Evolutionary conservation across 2,113 vertebrate species (phyloP).

Genomic region (Cygnus atratus): DNA sequence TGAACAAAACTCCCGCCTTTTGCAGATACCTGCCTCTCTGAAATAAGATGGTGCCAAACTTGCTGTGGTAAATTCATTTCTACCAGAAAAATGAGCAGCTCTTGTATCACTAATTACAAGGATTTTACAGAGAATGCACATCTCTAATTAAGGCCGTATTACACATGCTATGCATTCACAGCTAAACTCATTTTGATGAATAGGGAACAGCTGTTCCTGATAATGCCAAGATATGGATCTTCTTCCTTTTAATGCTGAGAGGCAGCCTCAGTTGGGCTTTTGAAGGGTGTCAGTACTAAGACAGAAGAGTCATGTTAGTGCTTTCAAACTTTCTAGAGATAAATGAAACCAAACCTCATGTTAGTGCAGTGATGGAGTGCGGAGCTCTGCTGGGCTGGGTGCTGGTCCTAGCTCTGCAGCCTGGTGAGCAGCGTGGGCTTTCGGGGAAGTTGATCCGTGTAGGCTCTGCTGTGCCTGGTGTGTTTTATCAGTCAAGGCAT

Average conservation of each 20-base stretch:
- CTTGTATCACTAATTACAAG: background rate
- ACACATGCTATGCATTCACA: background rate
- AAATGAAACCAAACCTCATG: rapidly evolving
- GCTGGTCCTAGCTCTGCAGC: rapidly evolving
- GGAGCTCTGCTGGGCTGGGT: background rate
- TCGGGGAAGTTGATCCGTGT: rapidly evolving
- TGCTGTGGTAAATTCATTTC: background rate
- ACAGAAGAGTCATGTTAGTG: rapidly evolving
- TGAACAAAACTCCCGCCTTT: background rate
- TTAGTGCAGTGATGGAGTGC: rapidly evolving
- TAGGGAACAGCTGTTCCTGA: background rate
- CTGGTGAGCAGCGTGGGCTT: background rate
- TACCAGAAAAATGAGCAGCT: background rate
- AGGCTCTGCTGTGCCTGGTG: rapidly evolving
- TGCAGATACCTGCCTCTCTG: background rate
- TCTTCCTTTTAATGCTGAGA: background rate
- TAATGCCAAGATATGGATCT: background rate
- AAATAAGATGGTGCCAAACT: background rate
- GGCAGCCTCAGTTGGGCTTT: background rate
- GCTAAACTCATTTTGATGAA: background rate
- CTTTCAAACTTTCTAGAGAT: background rate
- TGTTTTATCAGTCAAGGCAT: rapidly evolving
- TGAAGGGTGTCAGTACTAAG: background rate
- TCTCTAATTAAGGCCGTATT: background rate
- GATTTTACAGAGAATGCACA: conserved; percentile 12